Percentiles rank a stretch among this genome's conserved stretches.
These are phyloP conservation scores for Ginglymostoma cirratum DNA, from an alignment of 2,113 vertebrate species.

Conservation along the genomic window DNA sequence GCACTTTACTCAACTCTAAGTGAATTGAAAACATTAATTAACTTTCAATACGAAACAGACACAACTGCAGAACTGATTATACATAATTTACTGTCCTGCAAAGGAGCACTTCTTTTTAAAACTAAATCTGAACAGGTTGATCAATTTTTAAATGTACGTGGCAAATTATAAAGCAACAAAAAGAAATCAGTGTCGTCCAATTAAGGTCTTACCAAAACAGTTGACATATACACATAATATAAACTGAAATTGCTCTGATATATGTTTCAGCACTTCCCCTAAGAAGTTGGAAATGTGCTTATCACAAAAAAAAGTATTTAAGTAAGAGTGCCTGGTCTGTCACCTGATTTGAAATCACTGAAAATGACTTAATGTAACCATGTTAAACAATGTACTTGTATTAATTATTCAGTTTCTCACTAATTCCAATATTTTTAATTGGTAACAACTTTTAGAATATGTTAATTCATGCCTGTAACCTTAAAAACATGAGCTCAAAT, in stretches of 20 bases:
- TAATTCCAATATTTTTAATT: background rate
- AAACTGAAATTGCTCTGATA: background rate
- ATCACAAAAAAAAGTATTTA: background rate
- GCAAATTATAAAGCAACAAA: background rate
- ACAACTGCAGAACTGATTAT: background rate
- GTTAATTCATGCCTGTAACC: background rate
- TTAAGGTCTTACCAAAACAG: background rate
- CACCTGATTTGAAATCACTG: background rate
- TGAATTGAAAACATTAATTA: background rate
- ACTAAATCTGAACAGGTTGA: background rate
- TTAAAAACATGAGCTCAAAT: background rate
- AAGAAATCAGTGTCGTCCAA: background rate
- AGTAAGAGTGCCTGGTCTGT: background rate
- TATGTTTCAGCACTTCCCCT: background rate
- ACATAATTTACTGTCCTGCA: background rate
- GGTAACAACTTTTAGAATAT: background rate
- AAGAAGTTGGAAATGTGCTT: background rate
- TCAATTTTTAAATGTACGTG: background rate
- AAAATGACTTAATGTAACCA: background rate
- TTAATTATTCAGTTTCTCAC: background rate
- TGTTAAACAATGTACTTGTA: background rate
- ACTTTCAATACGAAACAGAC: background rate
- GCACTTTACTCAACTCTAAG: background rate
- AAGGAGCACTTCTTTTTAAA: background rate
- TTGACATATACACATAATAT: background rate